Conservation (phyloP, 2,113 vertebrate species). For the Pelecanus crispus region DNA sequence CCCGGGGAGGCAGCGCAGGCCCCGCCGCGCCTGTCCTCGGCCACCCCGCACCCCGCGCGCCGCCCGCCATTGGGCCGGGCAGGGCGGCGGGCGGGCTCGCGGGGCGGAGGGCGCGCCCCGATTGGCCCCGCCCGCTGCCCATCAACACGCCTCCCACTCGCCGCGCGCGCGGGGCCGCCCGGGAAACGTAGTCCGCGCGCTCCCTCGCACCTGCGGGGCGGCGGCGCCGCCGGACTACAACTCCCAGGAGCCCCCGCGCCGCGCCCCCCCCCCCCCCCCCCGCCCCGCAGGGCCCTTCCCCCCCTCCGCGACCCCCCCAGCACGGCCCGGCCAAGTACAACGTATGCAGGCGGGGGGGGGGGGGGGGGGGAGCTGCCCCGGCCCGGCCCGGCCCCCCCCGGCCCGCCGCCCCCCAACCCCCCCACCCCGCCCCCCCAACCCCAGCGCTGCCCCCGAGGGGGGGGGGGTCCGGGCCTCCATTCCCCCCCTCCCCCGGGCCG, state of each 20-base stretch:
- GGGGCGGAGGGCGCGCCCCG: not conserved
- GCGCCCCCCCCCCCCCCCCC: not conserved
- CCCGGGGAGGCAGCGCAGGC: not conserved
- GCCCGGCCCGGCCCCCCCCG: not conserved
- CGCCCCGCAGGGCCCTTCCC: not conserved
- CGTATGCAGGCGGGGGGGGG: constrained; percentile 73
- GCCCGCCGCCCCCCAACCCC: not conserved
- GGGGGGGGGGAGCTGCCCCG: not conserved
- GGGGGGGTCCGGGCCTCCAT: not conserved
- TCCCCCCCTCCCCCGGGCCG: not conserved
- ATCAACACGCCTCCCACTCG: constrained; percentile 80
- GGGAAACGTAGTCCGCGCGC: constrained; percentile 73
- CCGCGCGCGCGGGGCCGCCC: constrained; percentile 70
- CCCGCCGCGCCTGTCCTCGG: not conserved
- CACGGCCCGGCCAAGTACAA: constrained; percentile 53
- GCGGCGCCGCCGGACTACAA: constrained; percentile 70
- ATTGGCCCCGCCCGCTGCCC: constrained; percentile 38
- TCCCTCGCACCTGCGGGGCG: constrained; percentile 55
- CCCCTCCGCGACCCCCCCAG: not conserved
- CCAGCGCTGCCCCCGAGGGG: not conserved
- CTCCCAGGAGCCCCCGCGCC: constrained; percentile 58
- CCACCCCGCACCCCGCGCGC: not conserved
- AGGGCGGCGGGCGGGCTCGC: not conserved
- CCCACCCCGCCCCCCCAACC: not conserved
- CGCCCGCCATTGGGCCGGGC: not conserved